Base-by-base conservation (phyloP, 2,113 vertebrate genomes). In the Melanerpes aurifrons region DNA sequence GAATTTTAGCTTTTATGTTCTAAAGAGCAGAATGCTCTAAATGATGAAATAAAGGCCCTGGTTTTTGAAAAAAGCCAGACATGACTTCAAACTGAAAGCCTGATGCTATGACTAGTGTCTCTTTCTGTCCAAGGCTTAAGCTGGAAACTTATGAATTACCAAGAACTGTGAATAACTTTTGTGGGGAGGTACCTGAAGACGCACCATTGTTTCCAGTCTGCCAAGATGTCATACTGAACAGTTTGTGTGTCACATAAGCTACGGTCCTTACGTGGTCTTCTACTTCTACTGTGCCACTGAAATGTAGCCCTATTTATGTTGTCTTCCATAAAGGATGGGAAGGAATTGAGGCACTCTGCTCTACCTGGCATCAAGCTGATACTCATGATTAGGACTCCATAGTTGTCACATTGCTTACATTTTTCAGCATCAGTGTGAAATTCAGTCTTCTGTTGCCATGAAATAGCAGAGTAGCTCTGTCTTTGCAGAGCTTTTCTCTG, bases 1-100 rank as follows among this genome's bases (percentile, higher is more conserved):
- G 93, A 94, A 96, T 97, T 96, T 93, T 21, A 95, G 86, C 85
- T 95, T 58, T 89, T 89, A 94, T 85, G 64, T 26, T 62, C 56
- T 48, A 35, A 92, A 87, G 56, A 92, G 54, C 73, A 79, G 69
- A 87, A 80, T 62, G 16, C 61, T 88, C 47, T 79, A 89, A 87
- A 92, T 56, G 71, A 70, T 76, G 67, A 77, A 88, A 87, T 86
- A 66, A 92, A 92, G 64, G 31, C 15, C 8, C 25, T 53, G 32
- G 32, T 62, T 91, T 71, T 53, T 70, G 14, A 82, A 87, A 82
- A 71, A 71, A 71, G 43, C 59, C 82, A 95, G 86, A 92, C 64
- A 31, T 86, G n/a, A 77, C 32, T 87, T 90, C 89, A 85, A 92
- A 73, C 24, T 32, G 57, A 87, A 92, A 89, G 50, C 11, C 10